Evolutionary conservation across 2,888 invertebrate species (phyloP), one percentile per base, ranked within the genome.

Genomic region (Lordiphosa fenestrarum): DNA sequence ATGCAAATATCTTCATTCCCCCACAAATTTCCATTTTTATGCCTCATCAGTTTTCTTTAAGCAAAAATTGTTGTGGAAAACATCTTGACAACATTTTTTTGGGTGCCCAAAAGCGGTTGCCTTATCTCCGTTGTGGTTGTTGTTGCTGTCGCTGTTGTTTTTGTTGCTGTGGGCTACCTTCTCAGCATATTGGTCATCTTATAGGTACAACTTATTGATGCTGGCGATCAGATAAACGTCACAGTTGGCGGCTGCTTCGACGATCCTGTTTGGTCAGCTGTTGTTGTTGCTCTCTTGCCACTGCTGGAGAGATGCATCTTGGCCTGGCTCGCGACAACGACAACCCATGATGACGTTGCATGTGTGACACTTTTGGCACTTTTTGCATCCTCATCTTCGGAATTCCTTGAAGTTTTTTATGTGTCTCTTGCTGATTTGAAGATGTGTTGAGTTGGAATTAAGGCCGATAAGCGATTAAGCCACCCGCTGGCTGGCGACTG

Each of bases 311-410:
- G 70, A 65, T 77, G 80, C 80, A 78, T 83, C 67, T 66, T 38
- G 60, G 60, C 25, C 68, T 76, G 81, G 68, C 73, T 84, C 73
- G 68, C 68, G 77, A 73, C 71, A 77, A 77, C 64, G 71, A 71
- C 70, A 66, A 73, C 12, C 54, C 42, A 63, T 57, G 66, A 50
- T 69, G 69, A 68, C 78, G 68, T 66, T 73, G 78, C 71, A 65
- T 73, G 75, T 84, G 80, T 84, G 80, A 80, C 80, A 80, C 83
- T 69, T 84, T 71, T 73, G 57, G 76, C 56, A 51, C 59, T 50
- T 23, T 38, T 42, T 69, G 80, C 83, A 82, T 80, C 85, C 83
- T 78, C 84, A 84, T 84, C 83, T 58, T 65, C 71, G 72, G 73
- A 49, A 80, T 80, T 65, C 66, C 65, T 74, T 58, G 52, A 64